Percentiles rank a stretch among this genome's conserved stretches.
These are phyloP conservation scores for Lycodopsis pacificus DNA, from an alignment of 2,797 vertebrate species.

Conservation along the genomic window DNA sequence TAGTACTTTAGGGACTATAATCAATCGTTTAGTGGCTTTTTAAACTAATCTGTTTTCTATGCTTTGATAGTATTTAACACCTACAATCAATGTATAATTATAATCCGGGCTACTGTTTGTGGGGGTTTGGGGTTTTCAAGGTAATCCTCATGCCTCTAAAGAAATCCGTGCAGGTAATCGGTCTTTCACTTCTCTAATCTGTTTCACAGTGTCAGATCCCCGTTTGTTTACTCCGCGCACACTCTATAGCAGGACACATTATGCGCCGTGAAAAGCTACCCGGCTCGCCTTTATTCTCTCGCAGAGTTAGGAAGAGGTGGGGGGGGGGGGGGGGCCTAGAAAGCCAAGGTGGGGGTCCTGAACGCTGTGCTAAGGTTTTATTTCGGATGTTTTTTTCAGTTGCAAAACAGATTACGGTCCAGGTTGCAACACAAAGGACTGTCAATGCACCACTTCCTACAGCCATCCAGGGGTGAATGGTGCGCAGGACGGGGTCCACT, in stretches of 20 bases:
- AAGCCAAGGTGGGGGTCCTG: slow-evolving; percentile 83
- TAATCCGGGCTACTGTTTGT: neutral
- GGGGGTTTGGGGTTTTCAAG: neutral
- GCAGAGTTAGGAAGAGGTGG: slow-evolving; percentile 33
- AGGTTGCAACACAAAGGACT: slow-evolving; percentile 83
- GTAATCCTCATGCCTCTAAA: slow-evolving; percentile 1
- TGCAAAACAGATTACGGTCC: slow-evolving; percentile 88
- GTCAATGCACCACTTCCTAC: slow-evolving; percentile 86
- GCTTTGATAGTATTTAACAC: neutral
- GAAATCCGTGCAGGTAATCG: slow-evolving; percentile 30
- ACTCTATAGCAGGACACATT: slow-evolving; percentile 47
- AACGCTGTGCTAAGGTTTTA: slow-evolving; percentile 77
- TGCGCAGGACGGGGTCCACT: slow-evolving; percentile 70
- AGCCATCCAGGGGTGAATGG: slow-evolving; percentile 78
- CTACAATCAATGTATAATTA: neutral
- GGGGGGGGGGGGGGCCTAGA: slow-evolving; percentile 36
- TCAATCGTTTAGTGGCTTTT: neutral
- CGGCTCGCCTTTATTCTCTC: slow-evolving; percentile 59
- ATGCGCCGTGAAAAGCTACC: slow-evolving; percentile 53
- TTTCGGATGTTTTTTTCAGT: slow-evolving; percentile 88
- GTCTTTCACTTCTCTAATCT: slow-evolving; percentile 51
- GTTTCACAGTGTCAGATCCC: slow-evolving; percentile 50
- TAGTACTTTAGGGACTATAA: neutral
- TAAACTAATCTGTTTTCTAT: neutral
- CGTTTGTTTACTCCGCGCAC: slow-evolving; percentile 52